These are phyloP conservation scores for Okamejei kenojei DNA, from an alignment of 2,797 vertebrate genomes.

Conservation along the genomic window DNA sequence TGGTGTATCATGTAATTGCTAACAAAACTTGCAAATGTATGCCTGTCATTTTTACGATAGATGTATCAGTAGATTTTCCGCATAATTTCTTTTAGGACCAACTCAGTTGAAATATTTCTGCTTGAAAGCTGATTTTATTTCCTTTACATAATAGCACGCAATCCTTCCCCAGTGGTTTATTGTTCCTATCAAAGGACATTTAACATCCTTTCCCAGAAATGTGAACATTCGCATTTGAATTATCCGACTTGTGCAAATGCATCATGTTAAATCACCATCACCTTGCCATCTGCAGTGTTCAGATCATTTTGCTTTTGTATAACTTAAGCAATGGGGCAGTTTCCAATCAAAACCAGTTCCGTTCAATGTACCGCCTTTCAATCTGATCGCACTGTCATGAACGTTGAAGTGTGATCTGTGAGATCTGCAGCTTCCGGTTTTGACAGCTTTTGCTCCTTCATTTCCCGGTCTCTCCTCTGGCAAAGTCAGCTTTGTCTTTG, in stretches of 20 bases:
- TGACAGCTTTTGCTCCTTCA: neutral
- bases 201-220: neutral
- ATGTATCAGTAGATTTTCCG: neutral
- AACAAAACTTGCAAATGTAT: neutral
- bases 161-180: neutral
- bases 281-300: neutral
- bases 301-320: neutral
- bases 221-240: neutral
- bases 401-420: neutral
- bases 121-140: neutral
- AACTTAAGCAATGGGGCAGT: neutral
- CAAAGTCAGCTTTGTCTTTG: neutral
- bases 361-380: neutral
- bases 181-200: neutral
- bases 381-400: neutral
- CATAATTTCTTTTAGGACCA: neutral
- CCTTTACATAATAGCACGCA: neutral
- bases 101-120: neutral
- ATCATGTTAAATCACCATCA: neutral
- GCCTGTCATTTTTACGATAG: neutral
- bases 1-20: neutral
- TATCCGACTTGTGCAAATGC: neutral
- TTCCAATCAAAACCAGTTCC: neutral
- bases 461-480: slow-evolving; percentile 16
- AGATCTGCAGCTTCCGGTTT: neutral